Evolutionary conservation across 2,888 invertebrate genomes (phyloP).

Genomic region (Amphiduros pacificus): DNA sequence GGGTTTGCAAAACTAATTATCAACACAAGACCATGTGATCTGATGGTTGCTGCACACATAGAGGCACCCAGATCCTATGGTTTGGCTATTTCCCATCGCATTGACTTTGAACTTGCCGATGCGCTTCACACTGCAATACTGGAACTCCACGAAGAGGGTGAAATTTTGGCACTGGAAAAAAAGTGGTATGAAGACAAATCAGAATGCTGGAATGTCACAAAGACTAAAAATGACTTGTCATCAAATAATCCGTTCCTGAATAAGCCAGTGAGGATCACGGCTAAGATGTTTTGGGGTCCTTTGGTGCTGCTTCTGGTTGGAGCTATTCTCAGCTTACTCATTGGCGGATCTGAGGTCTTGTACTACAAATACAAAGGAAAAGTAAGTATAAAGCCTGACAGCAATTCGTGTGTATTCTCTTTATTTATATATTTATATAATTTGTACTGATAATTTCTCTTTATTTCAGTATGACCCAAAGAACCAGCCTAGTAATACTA

Average conservation of each 20-base stretch:
- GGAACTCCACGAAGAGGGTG: constrained; percentile 27
- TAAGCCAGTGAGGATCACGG: constrained; percentile 22
- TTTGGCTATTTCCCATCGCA: constrained; percentile 22
- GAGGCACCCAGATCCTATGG: constrained; percentile 26
- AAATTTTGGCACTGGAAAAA: constrained; percentile 24
- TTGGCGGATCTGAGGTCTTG: constrained; percentile 22
- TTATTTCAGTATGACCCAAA: too few relatives aligned
- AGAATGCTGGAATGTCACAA: constrained; percentile 26
- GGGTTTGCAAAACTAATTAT: too few relatives aligned
- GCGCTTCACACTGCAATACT: constrained; percentile 20
- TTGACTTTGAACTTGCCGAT: constrained; percentile 2
- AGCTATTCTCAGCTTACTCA: constrained; percentile 14
- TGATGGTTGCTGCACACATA: constrained; percentile 19
- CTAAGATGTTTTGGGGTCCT: constrained; percentile 28
- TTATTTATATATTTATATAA: too few relatives aligned
- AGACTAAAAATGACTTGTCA: neutral
- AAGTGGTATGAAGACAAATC: constrained; percentile 22
- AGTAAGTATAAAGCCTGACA: too few relatives aligned
- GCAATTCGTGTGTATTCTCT: too few relatives aligned
- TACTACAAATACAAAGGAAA: constrained; percentile 28
- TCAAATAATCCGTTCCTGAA: constrained; percentile 15
- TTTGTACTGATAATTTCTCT: too few relatives aligned
- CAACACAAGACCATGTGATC: constrained; percentile 24
- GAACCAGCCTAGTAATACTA: too few relatives aligned
- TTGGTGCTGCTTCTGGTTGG: constrained; percentile 23